Evolutionary conservation across 2,888 invertebrate species (phyloP), one percentile per base, ranked within the genome.

Genomic region (Unio pictorum): DNA sequence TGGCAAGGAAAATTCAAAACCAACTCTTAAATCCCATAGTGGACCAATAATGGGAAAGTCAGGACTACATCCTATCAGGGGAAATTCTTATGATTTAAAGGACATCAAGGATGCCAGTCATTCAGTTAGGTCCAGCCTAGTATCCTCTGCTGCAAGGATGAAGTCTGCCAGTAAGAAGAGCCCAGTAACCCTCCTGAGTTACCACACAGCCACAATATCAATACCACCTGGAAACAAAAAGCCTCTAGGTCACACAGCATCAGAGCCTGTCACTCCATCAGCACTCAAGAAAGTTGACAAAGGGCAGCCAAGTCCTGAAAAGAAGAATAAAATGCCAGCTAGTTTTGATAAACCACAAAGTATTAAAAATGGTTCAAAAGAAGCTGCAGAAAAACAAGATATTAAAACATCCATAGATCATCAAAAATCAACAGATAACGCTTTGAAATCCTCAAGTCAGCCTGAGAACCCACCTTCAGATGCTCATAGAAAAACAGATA

Each of bases 101-200:
- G 65, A 69, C 54, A 67, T 15, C 23, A n/a, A 23, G 55, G 45
- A 18, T 64, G 30, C 15, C 20, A 59, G 18, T 23, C 45, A 20
- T 34, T 23, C 55, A 23, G 73, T 77, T 7, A 71, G 70, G 64
- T 73, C 77, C 57, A 75, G 75, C 11, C 23, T 77, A 28, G 58
- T 75, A 59, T 64, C 77, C 26, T 77, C 77, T 28, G 77, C 77
- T 60, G 77, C 77, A 4, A 77, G 73, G 60, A 55, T 77, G n/a
- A 77, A 75, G 61, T 62, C 77, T 61, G 68, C 75, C 23, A 72
- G 77, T 45, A 67, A 64, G 28, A 69, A 69, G 45, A 77, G 68
- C 70, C 77, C 77, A 7, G 77, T 77, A 1, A 73, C 68, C 17
- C 57, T 77, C 20, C 45, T 77, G 4, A 77, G 77, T 55, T 77